Conservation (phyloP, 2,888 invertebrate genomes). For the Lasius platythorax region DNA sequence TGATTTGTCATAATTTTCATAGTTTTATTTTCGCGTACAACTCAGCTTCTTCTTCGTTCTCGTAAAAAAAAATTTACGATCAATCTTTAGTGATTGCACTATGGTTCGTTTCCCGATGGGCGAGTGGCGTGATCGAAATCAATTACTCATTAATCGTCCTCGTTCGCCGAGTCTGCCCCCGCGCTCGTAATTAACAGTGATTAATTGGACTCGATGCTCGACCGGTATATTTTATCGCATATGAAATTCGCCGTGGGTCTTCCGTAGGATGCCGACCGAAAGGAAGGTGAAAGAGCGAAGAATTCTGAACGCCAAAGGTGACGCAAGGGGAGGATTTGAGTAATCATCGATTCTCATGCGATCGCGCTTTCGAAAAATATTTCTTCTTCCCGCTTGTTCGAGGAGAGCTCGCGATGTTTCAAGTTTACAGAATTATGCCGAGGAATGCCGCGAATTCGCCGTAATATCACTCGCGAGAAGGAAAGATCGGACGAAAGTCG, state of each 20-base stretch:
- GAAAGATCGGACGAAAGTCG: not conserved
- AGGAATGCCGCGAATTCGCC: not conserved
- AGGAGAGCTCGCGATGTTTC: not conserved
- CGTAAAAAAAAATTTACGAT: constrained; percentile 63
- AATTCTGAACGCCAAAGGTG: constrained; percentile 52
- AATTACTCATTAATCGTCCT: constrained; percentile 83
- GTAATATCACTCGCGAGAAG: not conserved
- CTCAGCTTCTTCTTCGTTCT: not conserved
- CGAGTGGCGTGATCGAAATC: constrained; percentile 83
- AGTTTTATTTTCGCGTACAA: not conserved
- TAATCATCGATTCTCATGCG: constrained; percentile 78
- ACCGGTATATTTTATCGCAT: constrained; percentile 76
- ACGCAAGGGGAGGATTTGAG: constrained; percentile 71
- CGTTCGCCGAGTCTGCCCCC: constrained; percentile 75
- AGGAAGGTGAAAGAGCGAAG: constrained; percentile 55
- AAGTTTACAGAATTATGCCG: not conserved
- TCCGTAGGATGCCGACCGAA: constrained; percentile 57
- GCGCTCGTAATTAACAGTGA: constrained; percentile 83
- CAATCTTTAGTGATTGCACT: constrained; percentile 43
- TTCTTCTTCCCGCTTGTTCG: not conserved
- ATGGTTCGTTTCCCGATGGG: constrained; percentile 72
- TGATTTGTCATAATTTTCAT: not conserved
- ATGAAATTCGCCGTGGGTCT: constrained; percentile 76
- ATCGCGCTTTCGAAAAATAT: constrained; percentile 57
- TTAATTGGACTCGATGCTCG: constrained; percentile 80